Base-by-base conservation (phyloP, 92 coral and sea anemone genomes). In the Zoanthus sansibaricus region DNA sequence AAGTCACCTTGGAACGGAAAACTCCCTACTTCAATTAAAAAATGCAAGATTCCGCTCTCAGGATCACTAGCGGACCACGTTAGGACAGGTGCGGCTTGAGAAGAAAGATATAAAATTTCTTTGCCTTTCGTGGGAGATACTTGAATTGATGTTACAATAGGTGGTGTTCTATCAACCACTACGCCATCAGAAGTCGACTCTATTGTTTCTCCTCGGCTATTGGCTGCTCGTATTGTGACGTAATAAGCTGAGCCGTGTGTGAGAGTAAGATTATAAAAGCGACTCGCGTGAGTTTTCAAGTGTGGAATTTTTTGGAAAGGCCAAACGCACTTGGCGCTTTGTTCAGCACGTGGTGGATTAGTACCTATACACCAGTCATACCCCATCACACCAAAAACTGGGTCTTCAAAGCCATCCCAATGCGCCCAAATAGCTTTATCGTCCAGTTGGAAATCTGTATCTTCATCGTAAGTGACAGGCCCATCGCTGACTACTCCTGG, bases 321-420 rank as follows among this genome's bases (percentile, higher is more conserved):
- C 98, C 98, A 88, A 37, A 71, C 87, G 49, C 98, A 97, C 59
- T 84, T 15, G 46, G 84, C 83, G 14, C 55, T 10, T 58, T 77
- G 89, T 1, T 92, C 88, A 12, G 88, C 84, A 17, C 59, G 67
- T 7, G 93, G 95, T 13, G 83, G 94, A 48, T 87, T 89, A 74
- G 90, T 92, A 33, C 94, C 93, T 42, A 93, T 92, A 70, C 99
- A 97, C 99, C 99, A 97, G 62, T 95, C 97, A 54, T 97, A 97
- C 12, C 90, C 66, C 21, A 87, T 75, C 54, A 97, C 78, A 0
- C 94, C 97, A 78, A 86, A 90, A 51, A 93, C 97, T 47, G 99
- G 99, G 75, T 97, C 99, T 66, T 97, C 82, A 78, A 95, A 97
- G 21, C 99, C 99, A 48, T 88, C 87, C 99, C 99, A 97, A 82